Base-by-base conservation (phyloP, 2,888 invertebrate genomes). In the Drosophila anomalata region DNA sequence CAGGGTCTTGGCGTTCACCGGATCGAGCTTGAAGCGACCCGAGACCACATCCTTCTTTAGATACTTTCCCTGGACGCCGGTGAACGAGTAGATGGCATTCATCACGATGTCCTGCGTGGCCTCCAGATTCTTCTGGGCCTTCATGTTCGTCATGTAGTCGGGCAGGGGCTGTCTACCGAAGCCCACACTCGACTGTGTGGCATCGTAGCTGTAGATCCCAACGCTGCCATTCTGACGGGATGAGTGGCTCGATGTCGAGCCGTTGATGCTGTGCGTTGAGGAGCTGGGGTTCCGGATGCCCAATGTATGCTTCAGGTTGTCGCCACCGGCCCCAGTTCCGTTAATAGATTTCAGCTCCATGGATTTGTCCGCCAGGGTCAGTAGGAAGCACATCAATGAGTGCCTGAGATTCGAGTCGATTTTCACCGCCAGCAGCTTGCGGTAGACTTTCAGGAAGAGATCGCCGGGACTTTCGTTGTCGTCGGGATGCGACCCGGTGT, bases 51-150 rank as follows among this genome's bases (percentile, higher is more conserved):
- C 95, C 81, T 94, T 94, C 73, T 94, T 94, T 22, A 96, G 92
- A 83, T 95, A 93, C 81, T 95, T 95, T 20, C 97, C 95, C 84
- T 96, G 95, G 66, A 98, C 96, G 3, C 98, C 98, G 89, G 97
- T 97, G 74, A 98, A 96, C 1, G 96, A 95, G 87, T 96, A 96
- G 52, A 98, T 94, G 11, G 97, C 94, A 86, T 97, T 97, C 84
- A 95, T 94, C 1, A 96, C 94, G 66, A 95, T 88, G 52, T 93
- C 92, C 71, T 29, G 42, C 1, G 2, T 7, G 0, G 5, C 6
- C 0, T 33, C 50, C 24, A 7, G 8, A 2, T 2, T 0, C 17
- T 3, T n/a, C 11, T 11, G 29, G 0, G 4, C 8, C 11, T 6
- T 1, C 0, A 33, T 11, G 4, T 14, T 1, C 5, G 22, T 29